phyloP scores from a whole-genome alignment of 2,797 vertebrate genomes.

The Tinamus major region DNA sequence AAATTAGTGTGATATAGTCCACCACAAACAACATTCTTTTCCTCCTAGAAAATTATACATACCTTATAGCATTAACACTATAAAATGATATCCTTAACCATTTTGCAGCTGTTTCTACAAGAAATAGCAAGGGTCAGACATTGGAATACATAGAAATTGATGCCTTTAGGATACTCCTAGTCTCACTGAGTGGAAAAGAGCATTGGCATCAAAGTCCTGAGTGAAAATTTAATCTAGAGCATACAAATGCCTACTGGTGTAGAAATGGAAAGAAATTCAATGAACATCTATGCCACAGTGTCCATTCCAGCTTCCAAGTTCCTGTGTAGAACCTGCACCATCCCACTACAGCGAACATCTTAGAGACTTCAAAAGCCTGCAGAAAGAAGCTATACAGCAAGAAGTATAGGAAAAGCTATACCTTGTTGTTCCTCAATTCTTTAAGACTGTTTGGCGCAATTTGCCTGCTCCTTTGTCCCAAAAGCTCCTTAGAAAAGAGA shows the following conservation, averaged over 20 bases:
- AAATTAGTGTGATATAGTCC: background rate
- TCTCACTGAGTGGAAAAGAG: background rate
- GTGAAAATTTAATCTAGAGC: background rate
- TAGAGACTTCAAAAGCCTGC: background rate
- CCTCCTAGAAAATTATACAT: background rate
- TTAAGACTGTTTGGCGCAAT: background rate
- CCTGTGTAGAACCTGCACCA: background rate
- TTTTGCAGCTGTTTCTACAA: background rate
- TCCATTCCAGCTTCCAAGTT: background rate
- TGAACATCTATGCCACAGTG: fast-evolving
- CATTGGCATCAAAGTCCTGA: background rate
- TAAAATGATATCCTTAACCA: background rate
- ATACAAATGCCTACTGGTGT: background rate
- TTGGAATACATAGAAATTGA: background rate
- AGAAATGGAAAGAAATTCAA: background rate
- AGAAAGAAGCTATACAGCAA: background rate
- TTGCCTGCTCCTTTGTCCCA: conserved; percentile 8
- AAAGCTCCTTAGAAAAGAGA: background rate
- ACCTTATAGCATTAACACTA: background rate
- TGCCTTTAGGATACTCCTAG: background rate
- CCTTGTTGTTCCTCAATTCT: background rate
- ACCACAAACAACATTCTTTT: background rate
- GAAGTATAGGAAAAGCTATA: too few relatives aligned
- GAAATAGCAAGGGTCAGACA: background rate
- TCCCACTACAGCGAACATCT: fast-evolving